Conservation (phyloP, 2,797 vertebrate species). For the Ctenochaetus hawaiiensis region DNA sequence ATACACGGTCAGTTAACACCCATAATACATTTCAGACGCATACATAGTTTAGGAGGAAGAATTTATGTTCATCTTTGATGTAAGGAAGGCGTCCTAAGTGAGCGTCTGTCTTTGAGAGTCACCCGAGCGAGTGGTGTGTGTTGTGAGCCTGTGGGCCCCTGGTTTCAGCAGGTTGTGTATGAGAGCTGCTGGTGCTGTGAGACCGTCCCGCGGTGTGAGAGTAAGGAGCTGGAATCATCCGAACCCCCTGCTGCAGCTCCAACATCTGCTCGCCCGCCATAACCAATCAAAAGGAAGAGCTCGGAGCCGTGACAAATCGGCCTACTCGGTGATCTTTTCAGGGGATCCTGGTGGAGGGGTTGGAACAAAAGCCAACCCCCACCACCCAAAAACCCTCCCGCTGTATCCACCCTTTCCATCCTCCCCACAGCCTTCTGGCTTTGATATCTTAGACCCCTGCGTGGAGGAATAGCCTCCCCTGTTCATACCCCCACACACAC, state of each 20-base stretch:
- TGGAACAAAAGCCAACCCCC: constrained; percentile 84
- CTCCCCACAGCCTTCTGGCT: constrained; percentile 79
- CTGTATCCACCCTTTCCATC: constrained; percentile 75
- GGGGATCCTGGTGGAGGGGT: constrained; percentile 82
- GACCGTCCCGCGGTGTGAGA: constrained; percentile 73
- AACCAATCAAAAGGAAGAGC: constrained; percentile 83
- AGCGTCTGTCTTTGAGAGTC: constrained; percentile 71
- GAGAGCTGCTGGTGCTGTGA: constrained; percentile 66
- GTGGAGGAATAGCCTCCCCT: constrained; percentile 74
- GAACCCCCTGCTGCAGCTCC: constrained; percentile 85
- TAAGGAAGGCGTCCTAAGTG: constrained; percentile 39
- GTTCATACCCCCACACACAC: constrained; percentile 56
- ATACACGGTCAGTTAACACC: constrained; percentile 60
- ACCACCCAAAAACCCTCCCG: constrained; percentile 54
- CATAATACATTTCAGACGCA: constrained; percentile 52
- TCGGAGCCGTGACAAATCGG: constrained; percentile 83
- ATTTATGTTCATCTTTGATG: constrained; percentile 62
- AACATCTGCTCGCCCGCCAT: constrained; percentile 84
- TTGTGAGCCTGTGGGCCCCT: constrained; percentile 51
- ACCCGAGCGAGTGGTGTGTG: constrained; percentile 59
- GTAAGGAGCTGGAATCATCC: constrained; percentile 74
- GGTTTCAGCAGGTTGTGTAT: constrained; percentile 62
- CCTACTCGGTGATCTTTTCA: constrained; percentile 87
- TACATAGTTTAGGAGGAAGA: constrained; percentile 31
- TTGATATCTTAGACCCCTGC: constrained; percentile 88